Percentiles rank a stretch among this genome's conserved stretches.
Evolutionary conservation across 2,888 invertebrate species (phyloP).

Genomic region (Hydrotaea cyrtoneurina): DNA sequence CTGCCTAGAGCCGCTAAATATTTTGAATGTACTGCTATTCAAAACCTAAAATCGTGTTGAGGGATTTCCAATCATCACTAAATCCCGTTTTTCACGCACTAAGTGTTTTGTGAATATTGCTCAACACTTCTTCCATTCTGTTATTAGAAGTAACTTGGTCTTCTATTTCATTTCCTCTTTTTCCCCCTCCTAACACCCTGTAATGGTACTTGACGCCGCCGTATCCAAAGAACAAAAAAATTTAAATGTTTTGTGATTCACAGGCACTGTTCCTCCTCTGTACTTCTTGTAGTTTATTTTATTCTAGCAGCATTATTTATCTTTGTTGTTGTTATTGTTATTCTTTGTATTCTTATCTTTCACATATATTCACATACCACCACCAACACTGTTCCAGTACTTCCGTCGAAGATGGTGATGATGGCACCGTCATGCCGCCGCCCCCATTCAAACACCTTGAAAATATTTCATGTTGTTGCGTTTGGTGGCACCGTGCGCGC

Average conservation of each 20-base stretch:
- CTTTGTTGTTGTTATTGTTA: constrained; percentile 9
- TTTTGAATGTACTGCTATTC: constrained; percentile 25
- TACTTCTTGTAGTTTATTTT: not conserved
- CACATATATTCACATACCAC: not conserved
- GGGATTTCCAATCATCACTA: not conserved
- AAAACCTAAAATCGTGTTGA: not conserved
- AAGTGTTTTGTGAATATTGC: constrained; percentile 4
- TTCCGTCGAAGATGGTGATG: constrained; percentile 8
- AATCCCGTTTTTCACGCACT: not conserved
- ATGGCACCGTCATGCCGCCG: not conserved
- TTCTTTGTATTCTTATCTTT: constrained; percentile 36
- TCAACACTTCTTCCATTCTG: not conserved
- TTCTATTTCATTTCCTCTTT: not conserved
- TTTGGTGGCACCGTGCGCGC: not conserved
- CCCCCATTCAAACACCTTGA: constrained; percentile 3
- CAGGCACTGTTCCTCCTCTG: not conserved
- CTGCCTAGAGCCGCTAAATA: constrained; percentile 41
- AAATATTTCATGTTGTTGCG: not conserved
- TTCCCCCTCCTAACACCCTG: not conserved
- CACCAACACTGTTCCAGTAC: constrained; percentile 9
- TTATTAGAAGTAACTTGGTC: not conserved
- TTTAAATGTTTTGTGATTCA: not conserved
- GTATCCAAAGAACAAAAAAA: not conserved
- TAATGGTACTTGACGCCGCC: not conserved
- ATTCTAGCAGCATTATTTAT: not conserved